These are phyloP conservation scores for Lasioglossum vierecki DNA, from an alignment of 2,888 invertebrate species.

Conservation along the genomic window DNA sequence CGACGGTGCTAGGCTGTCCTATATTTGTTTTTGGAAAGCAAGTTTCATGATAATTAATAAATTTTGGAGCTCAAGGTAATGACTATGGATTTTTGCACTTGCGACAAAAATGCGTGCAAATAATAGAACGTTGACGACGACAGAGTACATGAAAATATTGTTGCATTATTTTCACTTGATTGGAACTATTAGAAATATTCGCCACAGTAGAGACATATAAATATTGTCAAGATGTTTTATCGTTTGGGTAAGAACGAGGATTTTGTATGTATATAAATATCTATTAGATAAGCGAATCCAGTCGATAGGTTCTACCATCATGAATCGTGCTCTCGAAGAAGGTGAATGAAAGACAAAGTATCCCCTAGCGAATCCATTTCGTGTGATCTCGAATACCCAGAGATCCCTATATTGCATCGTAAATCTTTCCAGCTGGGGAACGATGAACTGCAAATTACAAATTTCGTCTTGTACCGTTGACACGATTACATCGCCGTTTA, in stretches of 20 bases:
- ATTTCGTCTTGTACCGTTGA: slow-evolving; percentile 9
- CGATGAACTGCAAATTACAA: slow-evolving; percentile 53
- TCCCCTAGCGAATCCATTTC: slow-evolving; percentile 65
- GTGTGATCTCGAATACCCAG: slow-evolving; percentile 45
- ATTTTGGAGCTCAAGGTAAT: not conserved
- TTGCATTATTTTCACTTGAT: not conserved
- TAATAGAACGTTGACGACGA: not conserved
- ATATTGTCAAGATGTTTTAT: not conserved
- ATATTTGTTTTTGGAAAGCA: not conserved
- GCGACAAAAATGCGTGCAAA: not conserved
- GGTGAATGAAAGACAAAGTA: slow-evolving; percentile 73
- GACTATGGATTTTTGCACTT: not conserved
- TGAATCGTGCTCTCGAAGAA: slow-evolving; percentile 70
- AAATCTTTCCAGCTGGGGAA: slow-evolving; percentile 40
- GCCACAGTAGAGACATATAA: not conserved
- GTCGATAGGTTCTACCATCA: slow-evolving; percentile 52
- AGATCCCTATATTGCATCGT: slow-evolving; percentile 46
- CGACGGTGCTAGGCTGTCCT: not conserved
- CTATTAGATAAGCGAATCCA: slow-evolving; percentile 61
- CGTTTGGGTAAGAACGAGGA: not conserved
- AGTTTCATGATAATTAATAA: not conserved
- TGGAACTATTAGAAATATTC: not conserved
- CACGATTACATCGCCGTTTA: not conserved
- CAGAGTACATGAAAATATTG: not conserved
- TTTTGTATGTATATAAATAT: slow-evolving; percentile 19